Conservation (phyloP, 1,140 invertebrate species). For the Drosophila malerkotliana region DNA sequence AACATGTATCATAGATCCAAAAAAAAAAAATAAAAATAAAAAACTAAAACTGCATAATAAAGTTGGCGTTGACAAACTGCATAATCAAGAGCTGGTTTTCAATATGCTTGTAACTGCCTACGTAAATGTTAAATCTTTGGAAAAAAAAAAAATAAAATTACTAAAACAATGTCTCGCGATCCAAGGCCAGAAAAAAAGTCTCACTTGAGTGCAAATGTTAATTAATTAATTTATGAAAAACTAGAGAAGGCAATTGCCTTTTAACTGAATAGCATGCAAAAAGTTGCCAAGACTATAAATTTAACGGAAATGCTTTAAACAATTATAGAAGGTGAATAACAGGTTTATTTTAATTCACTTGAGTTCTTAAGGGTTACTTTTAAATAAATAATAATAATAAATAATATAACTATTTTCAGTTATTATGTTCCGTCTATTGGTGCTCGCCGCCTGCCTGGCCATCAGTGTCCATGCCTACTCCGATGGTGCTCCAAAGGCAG, state of each 20-base stretch:
- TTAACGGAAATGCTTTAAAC: slow-evolving; percentile 15
- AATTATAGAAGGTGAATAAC: background rate
- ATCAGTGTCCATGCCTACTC: slow-evolving; percentile 61
- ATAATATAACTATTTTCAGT: background rate
- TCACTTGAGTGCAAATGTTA: slow-evolving; percentile 64
- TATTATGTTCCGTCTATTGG: slow-evolving; percentile 66
- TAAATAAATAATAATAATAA: too few relatives aligned
- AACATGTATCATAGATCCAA: background rate
- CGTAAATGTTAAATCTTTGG: slow-evolving; percentile 19
- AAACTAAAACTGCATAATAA: slow-evolving; percentile 37
- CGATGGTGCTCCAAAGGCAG: slow-evolving; percentile 60
- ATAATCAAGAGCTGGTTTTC: slow-evolving; percentile 43
- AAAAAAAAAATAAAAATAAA: slow-evolving; percentile 11
- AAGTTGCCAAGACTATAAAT: background rate
- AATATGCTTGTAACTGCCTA: slow-evolving; percentile 32
- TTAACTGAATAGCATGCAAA: slow-evolving; percentile 13
- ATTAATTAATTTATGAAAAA: slow-evolving; percentile 67
- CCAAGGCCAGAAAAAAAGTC: slow-evolving; percentile 48
- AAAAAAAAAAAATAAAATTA: slow-evolving; percentile 26
- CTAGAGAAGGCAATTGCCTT: slow-evolving; percentile 33
- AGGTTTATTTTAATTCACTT: background rate
- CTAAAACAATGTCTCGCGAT: slow-evolving; percentile 30
- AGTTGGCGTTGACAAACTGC: slow-evolving; percentile 44
- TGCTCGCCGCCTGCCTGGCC: slow-evolving; percentile 61
- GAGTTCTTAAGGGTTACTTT: too few relatives aligned